These are phyloP conservation scores for Bradypodion pumilum DNA, from an alignment of 2,797 vertebrate genomes.

Conservation along the genomic window DNA sequence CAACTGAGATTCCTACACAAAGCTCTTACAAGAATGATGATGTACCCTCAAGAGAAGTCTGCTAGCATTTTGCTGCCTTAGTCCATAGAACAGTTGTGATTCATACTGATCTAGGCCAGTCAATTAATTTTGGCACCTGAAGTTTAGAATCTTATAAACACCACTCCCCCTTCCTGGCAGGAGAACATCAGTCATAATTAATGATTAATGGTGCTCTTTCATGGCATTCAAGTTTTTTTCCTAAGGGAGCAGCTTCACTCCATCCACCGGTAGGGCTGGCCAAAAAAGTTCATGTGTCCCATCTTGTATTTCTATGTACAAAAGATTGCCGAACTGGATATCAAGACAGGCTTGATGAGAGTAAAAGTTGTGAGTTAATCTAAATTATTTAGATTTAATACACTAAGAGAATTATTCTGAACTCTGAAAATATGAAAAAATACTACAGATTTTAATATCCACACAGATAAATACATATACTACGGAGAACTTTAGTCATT, in stretches of 20 bases:
- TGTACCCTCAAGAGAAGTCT: background rate
- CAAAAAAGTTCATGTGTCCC: background rate
- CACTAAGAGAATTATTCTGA: background rate
- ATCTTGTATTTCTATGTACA: background rate
- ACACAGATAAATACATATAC: background rate
- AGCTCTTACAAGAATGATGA: background rate
- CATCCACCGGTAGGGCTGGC: background rate
- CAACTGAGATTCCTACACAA: background rate
- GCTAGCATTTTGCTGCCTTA: too few species aligned
- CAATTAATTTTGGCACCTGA: background rate
- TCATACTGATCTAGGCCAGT: background rate
- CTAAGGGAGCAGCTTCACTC: background rate
- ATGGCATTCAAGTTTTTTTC: background rate
- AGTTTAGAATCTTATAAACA: background rate
- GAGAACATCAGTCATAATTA: background rate
- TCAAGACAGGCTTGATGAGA: background rate
- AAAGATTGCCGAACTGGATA: background rate
- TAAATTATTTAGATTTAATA: background rate
- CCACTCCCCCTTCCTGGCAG: background rate
- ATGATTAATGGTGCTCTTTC: background rate
- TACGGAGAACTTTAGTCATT: background rate
- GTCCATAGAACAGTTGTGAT: too few species aligned
- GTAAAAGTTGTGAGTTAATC: background rate
- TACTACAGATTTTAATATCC: too few species aligned
- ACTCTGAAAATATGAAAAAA: background rate